Evolutionary conservation across 2,888 invertebrate species (phyloP).

Genomic region (Actias luna): DNA sequence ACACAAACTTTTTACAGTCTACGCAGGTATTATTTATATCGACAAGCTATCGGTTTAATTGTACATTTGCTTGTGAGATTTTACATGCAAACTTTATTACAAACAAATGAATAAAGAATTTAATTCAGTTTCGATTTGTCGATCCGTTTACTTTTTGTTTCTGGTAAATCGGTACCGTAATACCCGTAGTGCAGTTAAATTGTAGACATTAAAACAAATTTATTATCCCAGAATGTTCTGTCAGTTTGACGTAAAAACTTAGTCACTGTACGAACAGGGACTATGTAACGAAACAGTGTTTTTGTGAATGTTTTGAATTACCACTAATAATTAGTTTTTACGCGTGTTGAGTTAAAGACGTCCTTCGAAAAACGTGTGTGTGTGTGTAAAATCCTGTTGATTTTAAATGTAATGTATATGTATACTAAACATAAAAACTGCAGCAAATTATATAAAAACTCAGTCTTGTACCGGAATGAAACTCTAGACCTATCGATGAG

Average conservation of each 20-base stretch:
- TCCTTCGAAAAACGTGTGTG: too few relatives aligned
- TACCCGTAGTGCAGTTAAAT: slow-evolving; percentile 1
- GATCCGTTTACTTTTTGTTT: background rate
- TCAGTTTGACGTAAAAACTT: background rate
- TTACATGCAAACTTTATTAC: background rate
- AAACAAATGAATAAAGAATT: background rate
- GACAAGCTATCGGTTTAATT: background rate
- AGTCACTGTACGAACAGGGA: background rate
- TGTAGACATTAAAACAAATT: slow-evolving; percentile 5
- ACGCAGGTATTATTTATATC: background rate
- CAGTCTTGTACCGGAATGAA: too few relatives aligned
- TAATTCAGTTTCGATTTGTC: background rate
- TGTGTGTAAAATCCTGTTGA: too few relatives aligned
- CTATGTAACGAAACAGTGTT: background rate
- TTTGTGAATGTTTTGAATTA: background rate
- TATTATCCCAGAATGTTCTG: background rate
- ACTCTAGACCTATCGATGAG: too few relatives aligned
- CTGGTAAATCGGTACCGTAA: background rate
- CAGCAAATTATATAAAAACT: too few relatives aligned
- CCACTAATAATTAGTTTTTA: too few relatives aligned
- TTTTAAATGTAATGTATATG: too few relatives aligned
- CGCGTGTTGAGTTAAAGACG: too few relatives aligned
- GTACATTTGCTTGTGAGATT: background rate
- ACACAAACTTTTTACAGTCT: background rate
- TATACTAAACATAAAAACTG: too few relatives aligned